Evolutionary conservation across 2,888 invertebrate species (phyloP), one percentile per base, ranked within the genome.

Genomic region (Philereme transversata): DNA sequence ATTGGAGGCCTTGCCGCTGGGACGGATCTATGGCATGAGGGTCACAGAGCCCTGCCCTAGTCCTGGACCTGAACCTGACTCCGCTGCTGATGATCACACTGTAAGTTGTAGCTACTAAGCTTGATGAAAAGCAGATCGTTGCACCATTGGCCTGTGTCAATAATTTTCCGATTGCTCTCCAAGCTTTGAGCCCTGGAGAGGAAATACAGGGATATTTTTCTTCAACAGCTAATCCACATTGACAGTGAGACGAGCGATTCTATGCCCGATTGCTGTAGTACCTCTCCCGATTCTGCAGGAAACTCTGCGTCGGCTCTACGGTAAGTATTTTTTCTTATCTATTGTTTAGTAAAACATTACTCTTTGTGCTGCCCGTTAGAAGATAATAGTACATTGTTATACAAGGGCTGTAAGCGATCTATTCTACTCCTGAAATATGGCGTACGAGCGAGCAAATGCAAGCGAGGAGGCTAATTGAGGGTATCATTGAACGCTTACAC

Each of bases 1-100:
- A 0, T 60, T 91, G 62, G 97, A 97, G 44, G 94, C 95, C 40
- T 90, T 98, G 60, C 98, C 98, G 4, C 97, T 97, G 44, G 98
- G 98, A 2, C 96, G 97, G 41, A 98, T 98, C 69, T 98, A 96
- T 77, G 98, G 97, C 0, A 96, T 98, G 95, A 94, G 96, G 57
- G 95, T 97, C 6, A 97, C 97, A 0, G 95, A 96, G 48, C 96
- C 97, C 0, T 95, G 95, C 70, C 90, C 93, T 10, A 89, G 90
- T 55, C 87, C 92, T 11, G 90, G 90, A 0, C 88, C 86, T 0
- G 90, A 92, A 60, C 89, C 90, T 0, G 91, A 92, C 65, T 91
- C 92, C 0, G 87, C 82, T 52, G 81, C 75, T 33, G 90, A 87
- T 59, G 90, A 90, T 62, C 87, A 89, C 47, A 85, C 86, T 58